Evolutionary conservation across 2,113 vertebrate species (phyloP), one percentile per base, ranked within the genome.

Genomic region (Sinosuthora webbiana): DNA sequence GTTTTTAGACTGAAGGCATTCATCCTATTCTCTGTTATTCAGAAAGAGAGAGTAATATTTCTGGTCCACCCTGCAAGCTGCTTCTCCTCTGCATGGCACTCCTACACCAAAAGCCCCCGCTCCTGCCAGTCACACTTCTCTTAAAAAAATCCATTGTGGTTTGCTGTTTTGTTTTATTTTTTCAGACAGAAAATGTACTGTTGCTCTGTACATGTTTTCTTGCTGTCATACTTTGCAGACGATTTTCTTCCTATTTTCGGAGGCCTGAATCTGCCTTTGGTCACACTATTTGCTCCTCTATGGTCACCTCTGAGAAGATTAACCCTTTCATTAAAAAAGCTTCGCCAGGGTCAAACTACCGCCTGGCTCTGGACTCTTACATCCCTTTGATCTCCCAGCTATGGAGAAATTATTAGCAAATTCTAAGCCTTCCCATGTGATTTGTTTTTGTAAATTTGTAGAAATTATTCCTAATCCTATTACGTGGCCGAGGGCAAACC

Each of bases 381-480:
- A 98, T 96, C 97, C 94, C 98, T 99, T 99, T 99, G 99, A 99
- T 99, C 99, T 99, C 98, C 98, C 99, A 98, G 96, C 99, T 99
- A 99, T 98, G 99, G 98, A 98, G 98, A 99, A 99, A 99, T 99
- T 98, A 99, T 99, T 98, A 99, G 98, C 99, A 99, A 99, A 99
- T 98, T 99, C 98, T 99, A 99, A 99, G 99, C 99, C 98, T 98
- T 98, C 98, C 98, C 99, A 99, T 99, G 99, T 99, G 99, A 99
- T 99, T 99, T 99, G 98, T 99, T 99, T 99, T 99, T 99, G 98
- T 98, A 99, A 99, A 99, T 99, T 99, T 99, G 98, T 98, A 99
- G 98, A 99, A 99, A 99, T 99, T 98, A 99, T 99, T 99, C 98
- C 98, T 99, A 99, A 99, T 99, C 99, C 99, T 99, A 99, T 99